phyloP scores from a whole-genome alignment of 2,113 vertebrate species.

The Cyprinodon tularosa region DNA sequence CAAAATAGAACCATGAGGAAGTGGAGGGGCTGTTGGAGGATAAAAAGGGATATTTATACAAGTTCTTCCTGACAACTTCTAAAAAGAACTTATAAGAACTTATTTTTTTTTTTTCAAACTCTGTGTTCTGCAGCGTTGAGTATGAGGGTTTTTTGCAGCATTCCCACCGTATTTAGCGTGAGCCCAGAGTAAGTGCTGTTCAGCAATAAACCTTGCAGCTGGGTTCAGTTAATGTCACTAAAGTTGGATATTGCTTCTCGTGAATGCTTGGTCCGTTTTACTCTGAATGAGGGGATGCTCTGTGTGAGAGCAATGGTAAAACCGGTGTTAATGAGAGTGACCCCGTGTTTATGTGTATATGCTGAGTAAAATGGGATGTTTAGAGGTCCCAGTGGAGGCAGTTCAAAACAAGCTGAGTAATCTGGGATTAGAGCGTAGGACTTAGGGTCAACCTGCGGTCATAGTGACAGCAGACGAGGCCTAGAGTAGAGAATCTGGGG shows the following conservation, averaged over 20 bases:
- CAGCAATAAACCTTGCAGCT: conserved; percentile 37
- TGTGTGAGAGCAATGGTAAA: background rate
- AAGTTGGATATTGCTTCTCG: conserved; percentile 7
- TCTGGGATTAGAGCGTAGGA: conserved; percentile 74
- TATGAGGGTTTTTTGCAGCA: too few relatives aligned
- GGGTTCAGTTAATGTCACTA: conserved; percentile 25
- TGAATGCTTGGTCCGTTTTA: conserved; percentile 8
- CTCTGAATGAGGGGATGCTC: conserved; percentile 3
- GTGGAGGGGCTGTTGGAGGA: conserved; percentile 16
- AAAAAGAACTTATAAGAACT: too few relatives aligned
- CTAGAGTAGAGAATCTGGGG: conserved; percentile 42
- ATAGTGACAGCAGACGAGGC: conserved; percentile 26
- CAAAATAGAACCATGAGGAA: background rate
- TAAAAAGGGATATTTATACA: conserved; percentile 54
- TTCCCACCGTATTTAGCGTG: too few relatives aligned
- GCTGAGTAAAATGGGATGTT: conserved; percentile 27
- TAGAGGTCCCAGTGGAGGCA: conserved; percentile 36
- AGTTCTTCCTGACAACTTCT: background rate
- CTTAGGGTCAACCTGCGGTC: conserved; percentile 67
- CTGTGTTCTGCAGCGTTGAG: too few relatives aligned
- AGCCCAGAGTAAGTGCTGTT: conserved; percentile 2
- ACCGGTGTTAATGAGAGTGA: conserved; percentile 13
- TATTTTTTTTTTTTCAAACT: conserved; percentile 36
- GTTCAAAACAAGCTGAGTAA: conserved; percentile 62
- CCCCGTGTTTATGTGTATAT: conserved; percentile 32